A percentile compares a stretch with the other conserved stretches of the same genome.
Conservation (phyloP, 2,797 vertebrate genomes). For the Rhinoraja longicauda region DNA sequence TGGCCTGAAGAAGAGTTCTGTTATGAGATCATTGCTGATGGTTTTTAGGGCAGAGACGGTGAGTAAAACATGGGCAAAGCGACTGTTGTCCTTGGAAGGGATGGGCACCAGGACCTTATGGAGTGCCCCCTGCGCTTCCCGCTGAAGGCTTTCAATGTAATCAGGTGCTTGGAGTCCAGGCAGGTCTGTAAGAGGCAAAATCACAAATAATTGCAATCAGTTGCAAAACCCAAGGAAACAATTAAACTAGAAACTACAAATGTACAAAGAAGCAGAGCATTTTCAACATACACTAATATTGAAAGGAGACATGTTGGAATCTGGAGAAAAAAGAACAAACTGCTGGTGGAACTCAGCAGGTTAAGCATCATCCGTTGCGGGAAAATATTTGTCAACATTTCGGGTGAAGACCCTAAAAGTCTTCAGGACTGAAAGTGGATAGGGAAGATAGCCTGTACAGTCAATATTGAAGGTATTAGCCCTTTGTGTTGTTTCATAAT, state of each 20-base stretch:
- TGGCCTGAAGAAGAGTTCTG: conserved; percentile 80
- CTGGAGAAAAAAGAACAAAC: too few species aligned
- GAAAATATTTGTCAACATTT: neutral
- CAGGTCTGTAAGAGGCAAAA: conserved; percentile 57
- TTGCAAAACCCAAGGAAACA: neutral
- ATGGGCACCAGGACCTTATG: conserved; percentile 68
- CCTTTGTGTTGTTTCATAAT: too few species aligned
- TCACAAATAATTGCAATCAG: neutral
- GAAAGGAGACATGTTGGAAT: neutral
- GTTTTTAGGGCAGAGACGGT: conserved; percentile 65
- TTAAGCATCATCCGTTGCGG: too few species aligned
- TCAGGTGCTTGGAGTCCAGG: conserved; percentile 66
- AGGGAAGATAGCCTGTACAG: too few species aligned
- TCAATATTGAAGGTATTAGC: too few species aligned
- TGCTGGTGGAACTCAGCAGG: too few species aligned
- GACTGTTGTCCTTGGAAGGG: conserved; percentile 59
- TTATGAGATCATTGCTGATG: conserved; percentile 68
- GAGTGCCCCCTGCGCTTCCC: conserved; percentile 76
- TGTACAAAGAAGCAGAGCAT: neutral
- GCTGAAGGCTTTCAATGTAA: conserved; percentile 72
- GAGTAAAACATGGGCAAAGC: conserved; percentile 71
- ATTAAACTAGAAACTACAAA: neutral
- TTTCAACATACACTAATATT: neutral
- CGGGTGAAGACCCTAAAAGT: neutral
- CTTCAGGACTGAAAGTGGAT: too few species aligned